Conservation (phyloP, 2,797 vertebrate species). For the Gobionotothen gibberifrons region DNA sequence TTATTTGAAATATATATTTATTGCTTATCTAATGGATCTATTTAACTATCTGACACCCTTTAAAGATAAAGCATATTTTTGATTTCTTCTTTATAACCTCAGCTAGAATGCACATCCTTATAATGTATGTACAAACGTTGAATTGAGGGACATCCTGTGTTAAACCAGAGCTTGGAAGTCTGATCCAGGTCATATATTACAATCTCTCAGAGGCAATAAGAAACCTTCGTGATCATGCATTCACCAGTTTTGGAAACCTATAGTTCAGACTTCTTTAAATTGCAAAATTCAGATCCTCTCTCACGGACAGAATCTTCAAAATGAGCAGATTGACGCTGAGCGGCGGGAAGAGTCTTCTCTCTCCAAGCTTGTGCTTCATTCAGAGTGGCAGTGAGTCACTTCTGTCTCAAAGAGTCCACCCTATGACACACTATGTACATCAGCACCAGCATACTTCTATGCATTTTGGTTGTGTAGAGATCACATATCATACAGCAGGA, state of each 20-base stretch:
- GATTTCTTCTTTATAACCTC: neutral
- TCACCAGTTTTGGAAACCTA: neutral
- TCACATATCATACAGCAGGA: conserved; percentile 60
- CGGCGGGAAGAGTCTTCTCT: conserved; percentile 40
- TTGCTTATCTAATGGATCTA: conserved; percentile 42
- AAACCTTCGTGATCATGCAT: neutral
- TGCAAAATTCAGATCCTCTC: conserved; percentile 11
- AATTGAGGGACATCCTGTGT: neutral
- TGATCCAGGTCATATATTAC: neutral
- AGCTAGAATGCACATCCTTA: neutral
- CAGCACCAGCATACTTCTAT: conserved; percentile 75
- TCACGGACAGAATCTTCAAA: conserved; percentile 5
- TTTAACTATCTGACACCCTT: conserved; percentile 15
- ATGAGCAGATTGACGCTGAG: conserved; percentile 30
- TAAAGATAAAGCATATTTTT: conserved; percentile 6
- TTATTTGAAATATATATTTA: conserved; percentile 34
- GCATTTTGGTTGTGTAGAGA: conserved; percentile 58
- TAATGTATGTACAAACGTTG: neutral
- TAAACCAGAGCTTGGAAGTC: neutral
- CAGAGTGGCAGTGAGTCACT: conserved; percentile 61
- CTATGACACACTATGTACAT: conserved; percentile 75
- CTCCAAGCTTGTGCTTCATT: conserved; percentile 72
- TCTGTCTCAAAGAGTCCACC: conserved; percentile 52
- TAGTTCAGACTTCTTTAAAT: conserved; percentile 7
- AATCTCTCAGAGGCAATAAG: conserved; percentile 11